phyloP scores from a whole-genome alignment of 1,140 invertebrate genomes.

The Saccostrea echinata region DNA sequence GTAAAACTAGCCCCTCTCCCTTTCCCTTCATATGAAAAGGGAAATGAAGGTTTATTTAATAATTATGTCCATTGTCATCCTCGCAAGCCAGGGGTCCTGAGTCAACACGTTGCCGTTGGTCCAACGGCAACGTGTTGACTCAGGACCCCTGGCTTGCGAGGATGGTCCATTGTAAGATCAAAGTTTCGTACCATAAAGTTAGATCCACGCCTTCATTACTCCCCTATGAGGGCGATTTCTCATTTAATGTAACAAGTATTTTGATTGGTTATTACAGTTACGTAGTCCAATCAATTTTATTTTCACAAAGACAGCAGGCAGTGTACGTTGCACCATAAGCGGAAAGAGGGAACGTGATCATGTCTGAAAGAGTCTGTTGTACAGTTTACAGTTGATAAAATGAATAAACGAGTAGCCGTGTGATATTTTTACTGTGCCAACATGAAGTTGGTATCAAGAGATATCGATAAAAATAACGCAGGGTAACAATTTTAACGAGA shows the following conservation, averaged over 20 bases:
- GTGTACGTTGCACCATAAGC: conserved; percentile 26
- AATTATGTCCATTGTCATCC: too few relatives aligned
- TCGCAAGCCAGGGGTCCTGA: too few relatives aligned
- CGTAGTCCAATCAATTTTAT: not conserved
- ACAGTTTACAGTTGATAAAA: not conserved
- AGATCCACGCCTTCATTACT: too few relatives aligned
- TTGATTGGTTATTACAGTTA: not conserved
- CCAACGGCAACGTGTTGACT: too few relatives aligned
- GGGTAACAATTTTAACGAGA: not conserved
- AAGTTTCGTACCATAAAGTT: too few relatives aligned
- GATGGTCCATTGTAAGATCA: too few relatives aligned
- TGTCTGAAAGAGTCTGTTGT: not conserved
- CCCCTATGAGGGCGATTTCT: too few relatives aligned
- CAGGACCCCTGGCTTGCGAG: too few relatives aligned
- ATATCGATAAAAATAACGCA: conserved; percentile 17
- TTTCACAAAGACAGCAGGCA: not conserved
- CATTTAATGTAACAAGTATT: not conserved
- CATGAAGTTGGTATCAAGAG: conserved; percentile 36
- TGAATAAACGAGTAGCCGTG: not conserved
- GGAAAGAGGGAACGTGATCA: conserved; percentile 2
- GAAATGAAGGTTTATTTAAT: too few relatives aligned
- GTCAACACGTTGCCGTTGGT: too few relatives aligned
- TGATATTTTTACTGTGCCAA: not conserved
- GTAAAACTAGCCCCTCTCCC: too few relatives aligned
- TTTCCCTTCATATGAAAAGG: too few relatives aligned